Percentiles rank a stretch among this genome's conserved stretches.
Evolutionary conservation across 2,888 invertebrate species (phyloP).

Genomic region (Meganola albula): DNA sequence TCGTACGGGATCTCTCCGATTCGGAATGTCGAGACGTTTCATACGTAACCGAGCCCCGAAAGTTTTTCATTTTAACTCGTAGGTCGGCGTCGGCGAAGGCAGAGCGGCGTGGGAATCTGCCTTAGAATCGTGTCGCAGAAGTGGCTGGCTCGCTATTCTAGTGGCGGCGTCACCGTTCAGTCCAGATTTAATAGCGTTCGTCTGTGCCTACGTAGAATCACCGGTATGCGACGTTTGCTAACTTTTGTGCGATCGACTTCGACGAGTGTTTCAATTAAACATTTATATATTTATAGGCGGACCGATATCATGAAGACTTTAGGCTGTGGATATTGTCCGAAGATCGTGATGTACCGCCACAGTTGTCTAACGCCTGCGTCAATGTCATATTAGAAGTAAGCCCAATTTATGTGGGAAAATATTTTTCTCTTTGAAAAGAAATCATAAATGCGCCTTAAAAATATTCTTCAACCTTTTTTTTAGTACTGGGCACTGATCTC

Average conservation of each 20-base stretch:
- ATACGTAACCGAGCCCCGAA: neutral
- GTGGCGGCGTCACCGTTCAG: constrained; percentile 62
- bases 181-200: constrained; percentile 45
- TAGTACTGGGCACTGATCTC: too few relatives aligned
- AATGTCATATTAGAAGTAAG: constrained; percentile 76
- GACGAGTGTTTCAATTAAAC: neutral
- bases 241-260: neutral
- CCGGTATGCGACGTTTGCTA: constrained; percentile 28
- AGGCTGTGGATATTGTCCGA: constrained; percentile 92
- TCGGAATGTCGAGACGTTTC: too few relatives aligned
- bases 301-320: constrained; percentile 50
- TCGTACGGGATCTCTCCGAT: too few relatives aligned
- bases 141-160: constrained; percentile 54
- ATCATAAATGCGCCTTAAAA: too few relatives aligned
- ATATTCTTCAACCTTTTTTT: too few relatives aligned
- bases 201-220: constrained; percentile 33
- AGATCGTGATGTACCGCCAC: constrained; percentile 86
- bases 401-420: too few relatives aligned
- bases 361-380: constrained; percentile 85
- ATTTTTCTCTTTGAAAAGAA: too few relatives aligned
- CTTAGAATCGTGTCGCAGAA: constrained; percentile 38
- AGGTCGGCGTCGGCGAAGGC: constrained; percentile 59
- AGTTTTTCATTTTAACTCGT: neutral
- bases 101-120: constrained; percentile 43
- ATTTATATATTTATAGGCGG: constrained; percentile 33